Percentiles rank a stretch among this genome's conserved stretches.
Evolutionary conservation across 1,140 invertebrate genomes (phyloP).

Genomic region (Drosophila orosa): DNA sequence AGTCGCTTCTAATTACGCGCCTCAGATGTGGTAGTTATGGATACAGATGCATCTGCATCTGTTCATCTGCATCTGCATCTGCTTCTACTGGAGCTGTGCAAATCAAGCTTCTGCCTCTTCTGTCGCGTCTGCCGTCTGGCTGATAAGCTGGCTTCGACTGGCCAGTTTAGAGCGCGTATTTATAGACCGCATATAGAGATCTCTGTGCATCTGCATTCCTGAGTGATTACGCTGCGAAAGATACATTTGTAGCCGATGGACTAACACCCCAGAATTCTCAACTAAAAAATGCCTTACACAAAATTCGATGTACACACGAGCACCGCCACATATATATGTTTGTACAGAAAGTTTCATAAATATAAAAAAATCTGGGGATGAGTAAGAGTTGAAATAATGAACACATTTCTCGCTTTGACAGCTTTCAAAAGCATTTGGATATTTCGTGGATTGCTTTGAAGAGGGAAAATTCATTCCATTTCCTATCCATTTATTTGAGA

Average conservation of each 20-base stretch:
- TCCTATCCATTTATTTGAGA: not conserved
- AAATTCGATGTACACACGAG: slow-evolving; percentile 44
- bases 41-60: slow-evolving; percentile 23
- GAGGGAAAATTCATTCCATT: not conserved
- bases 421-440: slow-evolving; percentile 20
- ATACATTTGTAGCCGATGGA: slow-evolving; percentile 46
- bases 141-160: slow-evolving; percentile 32
- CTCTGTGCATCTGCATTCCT: slow-evolving; percentile 52
- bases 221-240: slow-evolving; percentile 44
- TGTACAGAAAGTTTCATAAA: slow-evolving; percentile 47
- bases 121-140: slow-evolving; percentile 2
- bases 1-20: slow-evolving; percentile 38
- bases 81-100: slow-evolving; percentile 33
- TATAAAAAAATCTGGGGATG: slow-evolving; percentile 6
- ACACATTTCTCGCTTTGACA: slow-evolving; percentile 38
- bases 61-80: not conserved
- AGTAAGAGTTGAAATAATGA: slow-evolving; percentile 32
- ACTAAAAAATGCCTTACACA: slow-evolving; percentile 49
- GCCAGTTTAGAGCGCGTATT: slow-evolving; percentile 30
- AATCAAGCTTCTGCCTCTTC: slow-evolving; percentile 29
- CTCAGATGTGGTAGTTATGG: slow-evolving; percentile 9
- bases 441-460: slow-evolving; percentile 10
- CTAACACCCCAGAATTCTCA: slow-evolving; percentile 37
- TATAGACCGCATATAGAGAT: slow-evolving; percentile 30
- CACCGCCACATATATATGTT: not conserved